A percentile compares a stretch with the other conserved stretches of the same genome.
Evolutionary conservation across 2,888 invertebrate genomes (phyloP).

Genomic region (Ectobius pallidus): DNA sequence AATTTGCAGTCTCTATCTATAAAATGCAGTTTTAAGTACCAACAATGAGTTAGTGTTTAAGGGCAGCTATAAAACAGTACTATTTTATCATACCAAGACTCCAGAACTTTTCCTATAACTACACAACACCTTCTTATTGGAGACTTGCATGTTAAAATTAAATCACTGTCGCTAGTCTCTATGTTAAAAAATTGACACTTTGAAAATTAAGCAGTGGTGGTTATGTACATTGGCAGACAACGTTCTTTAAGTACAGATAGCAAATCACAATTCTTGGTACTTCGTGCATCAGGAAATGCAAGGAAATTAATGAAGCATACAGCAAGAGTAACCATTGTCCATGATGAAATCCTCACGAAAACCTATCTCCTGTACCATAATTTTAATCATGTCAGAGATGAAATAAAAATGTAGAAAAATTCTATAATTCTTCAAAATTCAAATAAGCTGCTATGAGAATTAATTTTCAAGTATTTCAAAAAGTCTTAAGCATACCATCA

Average conservation of each 20-base stretch:
- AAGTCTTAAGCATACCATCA: no score
- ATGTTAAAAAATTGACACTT: not conserved
- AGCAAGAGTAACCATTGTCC: not conserved
- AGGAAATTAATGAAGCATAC: not conserved
- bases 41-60: not conserved
- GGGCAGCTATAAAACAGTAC: constrained; percentile 5
- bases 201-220: constrained; percentile 19
- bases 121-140: no score
- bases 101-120: not conserved
- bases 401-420: no score
- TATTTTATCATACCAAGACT: not conserved
- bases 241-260: constrained; percentile 9
- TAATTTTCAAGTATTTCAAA: no score
- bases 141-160: not conserved
- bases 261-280: not conserved
- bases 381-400: no score
- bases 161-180: constrained; percentile 11
- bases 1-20: not conserved
- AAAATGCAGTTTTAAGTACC: constrained; percentile 5
- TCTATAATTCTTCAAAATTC: no score
- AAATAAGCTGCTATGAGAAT: no score
- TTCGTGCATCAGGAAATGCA: not conserved
- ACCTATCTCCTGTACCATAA: no score
- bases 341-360: not conserved
- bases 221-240: constrained; percentile 26